Conservation (phyloP, 2,113 vertebrate genomes). For the Polypterus senegalus region DNA sequence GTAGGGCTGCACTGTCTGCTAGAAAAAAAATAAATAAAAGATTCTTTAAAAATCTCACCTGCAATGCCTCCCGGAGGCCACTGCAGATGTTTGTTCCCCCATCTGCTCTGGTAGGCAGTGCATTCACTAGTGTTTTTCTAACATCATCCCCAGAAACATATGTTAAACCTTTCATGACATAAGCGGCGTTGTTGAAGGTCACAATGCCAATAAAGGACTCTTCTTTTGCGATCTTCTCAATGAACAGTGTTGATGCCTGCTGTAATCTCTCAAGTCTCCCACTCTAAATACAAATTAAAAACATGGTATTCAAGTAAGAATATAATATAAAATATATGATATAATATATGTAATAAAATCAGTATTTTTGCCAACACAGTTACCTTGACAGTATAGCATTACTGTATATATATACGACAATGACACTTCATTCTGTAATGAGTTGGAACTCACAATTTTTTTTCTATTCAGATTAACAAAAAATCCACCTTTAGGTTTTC, state of each 20-base stretch:
- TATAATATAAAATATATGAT: neutral
- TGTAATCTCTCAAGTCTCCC: neutral
- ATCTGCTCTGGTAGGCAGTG: neutral
- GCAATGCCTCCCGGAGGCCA: neutral
- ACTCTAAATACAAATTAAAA: neutral
- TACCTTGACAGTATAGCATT: neutral
- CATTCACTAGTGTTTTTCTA: neutral
- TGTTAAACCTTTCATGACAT: neutral
- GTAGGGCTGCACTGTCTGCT: neutral
- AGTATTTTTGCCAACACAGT: neutral
- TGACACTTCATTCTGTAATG: neutral
- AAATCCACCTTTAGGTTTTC: too few relatives aligned
- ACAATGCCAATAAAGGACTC: neutral
- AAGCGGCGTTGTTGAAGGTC: neutral
- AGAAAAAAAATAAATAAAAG: neutral
- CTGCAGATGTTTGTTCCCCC: slow-evolving; percentile 3
- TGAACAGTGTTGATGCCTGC: neutral
- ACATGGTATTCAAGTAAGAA: neutral
- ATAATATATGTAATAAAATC: neutral
- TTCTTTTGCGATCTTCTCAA: neutral
- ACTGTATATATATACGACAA: neutral
- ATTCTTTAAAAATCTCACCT: neutral
- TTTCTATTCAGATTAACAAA: too few relatives aligned
- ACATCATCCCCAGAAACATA: neutral
- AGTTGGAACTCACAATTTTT: too few relatives aligned